Base-by-base conservation (phyloP, 2,888 invertebrate species). In the Blastobasis lacticolella region DNA sequence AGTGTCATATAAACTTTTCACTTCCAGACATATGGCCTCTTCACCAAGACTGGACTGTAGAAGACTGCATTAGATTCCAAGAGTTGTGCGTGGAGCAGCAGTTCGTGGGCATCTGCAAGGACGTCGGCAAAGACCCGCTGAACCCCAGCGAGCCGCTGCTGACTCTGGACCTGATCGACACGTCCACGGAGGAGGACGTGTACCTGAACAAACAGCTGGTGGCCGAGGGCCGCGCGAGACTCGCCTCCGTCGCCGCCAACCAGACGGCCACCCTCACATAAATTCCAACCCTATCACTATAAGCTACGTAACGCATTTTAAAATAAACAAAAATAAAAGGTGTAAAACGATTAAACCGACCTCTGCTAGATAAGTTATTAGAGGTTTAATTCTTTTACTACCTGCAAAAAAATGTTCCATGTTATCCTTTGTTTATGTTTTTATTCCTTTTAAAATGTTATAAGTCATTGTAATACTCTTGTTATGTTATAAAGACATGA, bases 31-130 rank as follows among this genome's bases (percentile, higher is more conserved):
- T 90, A 47, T 78, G 73, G 64, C 90, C 91, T 41, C 75, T 85
- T 23, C 89, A 91, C 60, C 83, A 81, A 62, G 92, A 94, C 75
- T 94, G 94, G 94, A 88, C 91, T 0, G 90, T 92, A 59, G 92
- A 93, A 61, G 94, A 94, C 75, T 94, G 94, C 64, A 79, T 93
- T 49, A 81, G 91, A 54, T 95, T 95, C 71, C 92, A 93, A 64
- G 88, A 92, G 59, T 69, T 95, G 56, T 93, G 94, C 5, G 91
- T 92, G 41, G 90, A 92, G 41, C 91, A 92, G 63, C 87, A 90
- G 49, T 94, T 95, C 58, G 93, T 93, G 9, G 93, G 94, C 0
- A 73, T 92, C 48, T 89, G 95, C 49, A 89, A 90, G 57, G 89
- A 91, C 23, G 89, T 92, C 6, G 90, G 90, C 52, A 85, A 85